Evolutionary conservation across 2,888 invertebrate genomes (phyloP), one percentile per base, ranked within the genome.

Genomic region (Aphidoletes aphidimyza): DNA sequence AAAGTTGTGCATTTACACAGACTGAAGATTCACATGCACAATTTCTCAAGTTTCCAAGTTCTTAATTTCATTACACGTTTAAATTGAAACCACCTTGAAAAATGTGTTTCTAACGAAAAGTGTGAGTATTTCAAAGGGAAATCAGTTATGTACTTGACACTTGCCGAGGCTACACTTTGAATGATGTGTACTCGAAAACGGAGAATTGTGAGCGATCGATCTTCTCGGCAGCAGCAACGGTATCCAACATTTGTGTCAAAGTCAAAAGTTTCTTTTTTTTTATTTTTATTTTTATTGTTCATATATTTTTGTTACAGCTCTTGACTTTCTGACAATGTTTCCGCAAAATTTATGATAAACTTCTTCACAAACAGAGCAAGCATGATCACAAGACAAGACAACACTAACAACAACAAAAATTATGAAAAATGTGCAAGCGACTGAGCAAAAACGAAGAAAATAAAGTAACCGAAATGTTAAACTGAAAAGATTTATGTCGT

Each of bases 401-500:
- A 22, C n/a, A 22, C 6, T 22, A 54, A 11, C 22, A 54, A 3
- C 3, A 6, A 69, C 11, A 54, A 69, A 69, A 69, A 69, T n/a
- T 69, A 69, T 69, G 69, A 69, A 69, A 69, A 69, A 69, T 69
- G 69, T 69, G 69, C 69, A 69, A 54, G 22, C 69, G 69, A 69
- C 17, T 22, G 30, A 30, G 30, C 17, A 69, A 69, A 30, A 69
- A 26, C 30, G 34, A 14, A 69, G 34, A 69, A 34, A 69, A 69
- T 34, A 69, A 69, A 69, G 69, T 30, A 69, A 69, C 69, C 30
- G 69, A 69, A 34, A 69, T 69, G 69, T 69, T 69, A 69, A 69
- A 69, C 69, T 69, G 69, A 81, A 22, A 81, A 81, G 81, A 81
- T 81, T 81, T 81, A 81, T 81, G 81, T 81, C 81, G 81, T 81